A percentile compares a stretch with the other conserved stretches of the same genome.
Evolutionary conservation across 1,140 invertebrate species (phyloP).

Genomic region (Grapholita molesta): DNA sequence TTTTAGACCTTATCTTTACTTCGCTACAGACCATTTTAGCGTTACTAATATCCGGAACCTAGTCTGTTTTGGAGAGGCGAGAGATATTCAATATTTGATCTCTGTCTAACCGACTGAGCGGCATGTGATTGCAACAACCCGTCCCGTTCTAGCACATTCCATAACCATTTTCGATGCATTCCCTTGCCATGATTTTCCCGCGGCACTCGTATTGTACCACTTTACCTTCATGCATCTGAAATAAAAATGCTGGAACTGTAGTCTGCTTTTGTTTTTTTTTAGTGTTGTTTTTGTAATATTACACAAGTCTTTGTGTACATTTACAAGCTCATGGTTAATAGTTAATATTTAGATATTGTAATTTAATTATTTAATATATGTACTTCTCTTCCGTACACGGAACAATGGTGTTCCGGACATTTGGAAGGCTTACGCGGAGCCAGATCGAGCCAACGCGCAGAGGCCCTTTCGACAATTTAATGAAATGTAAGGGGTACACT

Average conservation of each 20-base stretch:
- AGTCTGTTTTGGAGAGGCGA: constrained; percentile 43
- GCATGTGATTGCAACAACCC: constrained; percentile 64
- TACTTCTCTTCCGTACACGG: no score
- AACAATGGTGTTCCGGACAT: no score
- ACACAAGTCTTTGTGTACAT: neutral
- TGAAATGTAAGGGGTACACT: no score
- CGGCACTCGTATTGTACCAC: constrained; percentile 60
- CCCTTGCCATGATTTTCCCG: constrained; percentile 75
- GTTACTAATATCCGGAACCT: constrained; percentile 27
- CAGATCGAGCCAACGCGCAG: no score
- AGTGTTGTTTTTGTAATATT: neutral
- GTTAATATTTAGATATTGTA: neutral
- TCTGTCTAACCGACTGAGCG: constrained; percentile 73
- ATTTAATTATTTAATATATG: neutral
- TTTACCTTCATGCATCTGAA: constrained; percentile 41
- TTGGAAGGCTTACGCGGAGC: no score
- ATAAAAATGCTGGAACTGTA: constrained; percentile 10
- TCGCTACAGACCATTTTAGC: constrained; percentile 48
- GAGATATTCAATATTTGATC: constrained; percentile 75
- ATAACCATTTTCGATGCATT: constrained; percentile 77
- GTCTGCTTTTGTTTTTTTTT: neutral
- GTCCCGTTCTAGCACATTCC: constrained; percentile 69
- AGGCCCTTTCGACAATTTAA: no score
- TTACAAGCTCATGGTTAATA: neutral
- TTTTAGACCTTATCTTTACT: constrained; percentile 44